Evolutionary conservation across 2,113 vertebrate species (phyloP).

Genomic region (Sinocyclocheilus maitianheensis): DNA sequence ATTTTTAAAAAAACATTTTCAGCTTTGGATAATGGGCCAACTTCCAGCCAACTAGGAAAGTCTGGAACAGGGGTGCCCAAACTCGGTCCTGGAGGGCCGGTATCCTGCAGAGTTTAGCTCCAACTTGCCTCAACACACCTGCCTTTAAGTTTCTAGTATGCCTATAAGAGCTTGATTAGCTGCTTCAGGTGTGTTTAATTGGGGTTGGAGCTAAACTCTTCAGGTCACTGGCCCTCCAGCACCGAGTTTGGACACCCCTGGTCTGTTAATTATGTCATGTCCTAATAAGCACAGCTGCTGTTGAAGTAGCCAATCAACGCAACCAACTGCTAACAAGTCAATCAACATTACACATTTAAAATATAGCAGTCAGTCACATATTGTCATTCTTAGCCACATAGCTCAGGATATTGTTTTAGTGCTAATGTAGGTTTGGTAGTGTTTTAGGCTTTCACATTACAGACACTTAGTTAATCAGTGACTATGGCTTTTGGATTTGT

Average conservation of each 20-base stretch:
- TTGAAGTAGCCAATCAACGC: slow-evolving; percentile 1
- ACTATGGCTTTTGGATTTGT: slow-evolving; percentile 55
- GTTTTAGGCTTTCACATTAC: slow-evolving; percentile 61
- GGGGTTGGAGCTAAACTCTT: too few relatives aligned
- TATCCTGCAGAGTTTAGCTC: too few relatives aligned
- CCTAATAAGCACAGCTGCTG: slow-evolving; percentile 56
- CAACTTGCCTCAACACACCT: too few relatives aligned
- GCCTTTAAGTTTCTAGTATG: too few relatives aligned
- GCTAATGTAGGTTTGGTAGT: slow-evolving; percentile 41
- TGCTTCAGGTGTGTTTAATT: too few relatives aligned
- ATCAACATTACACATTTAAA: neutral
- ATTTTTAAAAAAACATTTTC: too few relatives aligned
- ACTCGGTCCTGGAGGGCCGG: too few relatives aligned
- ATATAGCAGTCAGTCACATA: fast-evolving
- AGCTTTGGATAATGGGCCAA: neutral
- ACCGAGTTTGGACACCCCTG: too few relatives aligned
- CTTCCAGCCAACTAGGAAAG: neutral
- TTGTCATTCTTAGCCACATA: neutral
- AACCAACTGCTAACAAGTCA: neutral
- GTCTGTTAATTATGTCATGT: slow-evolving; percentile 54
- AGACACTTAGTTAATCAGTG: slow-evolving; percentile 58
- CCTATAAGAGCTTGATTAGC: too few relatives aligned
- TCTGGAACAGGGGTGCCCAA: neutral
- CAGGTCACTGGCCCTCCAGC: too few relatives aligned
- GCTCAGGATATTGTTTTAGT: neutral